Conservation (phyloP, 2,113 vertebrate species). For the Oncorhynchus kisutch region DNA sequence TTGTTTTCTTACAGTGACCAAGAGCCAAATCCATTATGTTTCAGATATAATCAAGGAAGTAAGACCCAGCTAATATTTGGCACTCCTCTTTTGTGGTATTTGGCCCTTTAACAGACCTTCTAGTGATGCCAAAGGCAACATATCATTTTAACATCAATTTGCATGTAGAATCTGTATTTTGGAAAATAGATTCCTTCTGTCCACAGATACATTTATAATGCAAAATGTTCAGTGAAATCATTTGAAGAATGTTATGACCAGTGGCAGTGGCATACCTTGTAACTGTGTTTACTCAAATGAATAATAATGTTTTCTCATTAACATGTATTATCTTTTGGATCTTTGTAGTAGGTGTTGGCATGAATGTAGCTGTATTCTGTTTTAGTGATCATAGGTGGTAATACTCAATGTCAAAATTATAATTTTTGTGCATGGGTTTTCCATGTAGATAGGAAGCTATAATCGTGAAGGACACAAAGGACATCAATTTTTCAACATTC, state of each 20-base stretch:
- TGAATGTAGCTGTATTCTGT: background rate
- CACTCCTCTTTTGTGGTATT: constrained; percentile 45
- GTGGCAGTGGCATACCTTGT: no score
- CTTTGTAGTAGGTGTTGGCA: background rate
- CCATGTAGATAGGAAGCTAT: background rate
- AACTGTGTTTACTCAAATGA: no score
- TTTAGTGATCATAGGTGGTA: background rate
- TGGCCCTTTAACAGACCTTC: constrained; percentile 21
- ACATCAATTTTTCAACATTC: background rate
- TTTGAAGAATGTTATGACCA: no score
- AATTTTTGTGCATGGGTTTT: background rate
- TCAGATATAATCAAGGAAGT: constrained; percentile 48
- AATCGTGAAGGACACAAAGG: background rate
- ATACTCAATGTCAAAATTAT: background rate
- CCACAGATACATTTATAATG: background rate
- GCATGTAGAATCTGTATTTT: constrained; percentile 1
- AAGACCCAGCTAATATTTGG: constrained; percentile 23
- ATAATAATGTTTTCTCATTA: no score
- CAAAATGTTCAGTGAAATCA: background rate
- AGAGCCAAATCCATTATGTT: constrained; percentile 28
- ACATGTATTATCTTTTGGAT: no score
- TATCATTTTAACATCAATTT: constrained; percentile 13
- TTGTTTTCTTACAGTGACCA: constrained; percentile 43
- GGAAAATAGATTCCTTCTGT: background rate
- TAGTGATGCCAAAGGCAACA: constrained; percentile 30